Conservation (phyloP, 2,113 vertebrate genomes). For the Gymnobelideus leadbeateri region DNA sequence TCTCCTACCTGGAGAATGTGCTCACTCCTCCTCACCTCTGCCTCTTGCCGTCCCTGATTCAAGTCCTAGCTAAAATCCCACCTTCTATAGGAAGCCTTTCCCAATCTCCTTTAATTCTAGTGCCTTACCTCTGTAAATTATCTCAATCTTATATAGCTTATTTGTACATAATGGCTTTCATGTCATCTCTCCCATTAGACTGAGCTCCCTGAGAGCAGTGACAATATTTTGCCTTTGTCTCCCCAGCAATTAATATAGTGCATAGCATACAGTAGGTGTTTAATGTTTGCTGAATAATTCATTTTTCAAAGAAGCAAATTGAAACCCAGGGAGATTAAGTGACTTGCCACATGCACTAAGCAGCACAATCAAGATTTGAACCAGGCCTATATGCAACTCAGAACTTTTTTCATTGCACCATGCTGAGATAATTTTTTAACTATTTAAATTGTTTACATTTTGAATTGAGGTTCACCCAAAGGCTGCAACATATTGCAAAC, state of each 20-base stretch:
- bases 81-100: neutral
- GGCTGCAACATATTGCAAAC: neutral
- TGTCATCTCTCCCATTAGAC: neutral
- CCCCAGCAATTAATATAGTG: neutral
- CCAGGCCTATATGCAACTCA: neutral
- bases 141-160: neutral
- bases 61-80: neutral
- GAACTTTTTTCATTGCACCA: neutral
- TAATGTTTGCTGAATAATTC: neutral
- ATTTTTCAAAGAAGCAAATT: neutral
- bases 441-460: neutral
- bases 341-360: neutral
- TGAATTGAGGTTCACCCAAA: neutral
- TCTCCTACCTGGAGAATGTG: too few relatives aligned
- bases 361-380: neutral
- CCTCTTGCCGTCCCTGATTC: neutral
- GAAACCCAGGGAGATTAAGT: neutral
- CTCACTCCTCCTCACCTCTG: neutral
- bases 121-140: neutral
- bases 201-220: neutral
- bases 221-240: neutral
- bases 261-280: neutral
- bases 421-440: neutral
- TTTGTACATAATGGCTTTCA: neutral
- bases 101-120: neutral